Evolutionary conservation across 1,140 invertebrate species (phyloP), one percentile per base, ranked within the genome.

Genomic region (Tigriopus japonicus): DNA sequence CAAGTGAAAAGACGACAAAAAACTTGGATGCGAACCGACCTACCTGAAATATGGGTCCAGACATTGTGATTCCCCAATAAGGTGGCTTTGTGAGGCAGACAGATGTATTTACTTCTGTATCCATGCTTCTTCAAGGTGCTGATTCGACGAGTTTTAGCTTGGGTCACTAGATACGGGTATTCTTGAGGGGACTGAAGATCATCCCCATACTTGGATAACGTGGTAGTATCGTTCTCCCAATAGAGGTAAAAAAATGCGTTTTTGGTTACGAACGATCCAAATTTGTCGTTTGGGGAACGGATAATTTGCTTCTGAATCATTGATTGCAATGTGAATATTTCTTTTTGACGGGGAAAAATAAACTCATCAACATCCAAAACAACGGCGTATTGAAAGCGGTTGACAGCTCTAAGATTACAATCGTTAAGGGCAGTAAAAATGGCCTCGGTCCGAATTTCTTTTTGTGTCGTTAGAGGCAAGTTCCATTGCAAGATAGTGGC

Each of bases 21-120:
- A 35, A 35, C 9, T 35, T 5, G 28, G 28, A 35, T 3, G 28
- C 9, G 28, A 35, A 9, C 28, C 9, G 28, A 35, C 3, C 3
- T 49, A 49, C 41, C 52, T 49, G 19, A 21, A 52, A 61, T 15
- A 42, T 62, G 58, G 69, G 90, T 86, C 89, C 89, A 93, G 0
- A 93, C 81, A 67, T 91, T 88, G 69, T 94, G 91, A 71, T 94
- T 94, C 0, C 89, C 89, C 1, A 87, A 82, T 69, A 91, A 87
- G 0, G 90, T 79, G 0, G 88, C 84, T 21, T 80, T 74, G 60
- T 82, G 79, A 0, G 89, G 87, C 56, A 82, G 74, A 65, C 87
- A 84, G 28, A 92, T 84, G 67, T 88, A 93, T 70, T 94, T 94
- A 52, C 87, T 90, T 13, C 66, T 45, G 14, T 45, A 35, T 28